Evolutionary conservation across 2,888 invertebrate genomes (phyloP).

Genomic region (Neelides folsomi): DNA sequence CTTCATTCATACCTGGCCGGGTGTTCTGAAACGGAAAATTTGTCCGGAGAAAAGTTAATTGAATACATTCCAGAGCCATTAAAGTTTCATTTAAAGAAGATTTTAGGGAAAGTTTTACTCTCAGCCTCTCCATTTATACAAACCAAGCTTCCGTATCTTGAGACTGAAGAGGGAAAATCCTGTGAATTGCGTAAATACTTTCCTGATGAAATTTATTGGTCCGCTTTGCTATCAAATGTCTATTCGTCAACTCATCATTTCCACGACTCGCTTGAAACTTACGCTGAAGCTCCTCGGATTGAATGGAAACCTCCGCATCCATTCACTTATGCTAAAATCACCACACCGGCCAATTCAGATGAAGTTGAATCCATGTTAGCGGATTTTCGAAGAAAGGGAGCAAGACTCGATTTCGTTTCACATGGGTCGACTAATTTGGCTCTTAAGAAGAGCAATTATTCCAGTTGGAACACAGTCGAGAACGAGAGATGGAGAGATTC

Average conservation of each 20-base stretch:
- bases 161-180: slow-evolving; percentile 65
- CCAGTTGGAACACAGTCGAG: slow-evolving; percentile 22
- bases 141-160: slow-evolving; percentile 72
- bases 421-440: not conserved
- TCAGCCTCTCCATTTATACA: slow-evolving; percentile 77
- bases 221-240: slow-evolving; percentile 35
- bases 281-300: slow-evolving; percentile 15
- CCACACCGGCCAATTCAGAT: slow-evolving; percentile 49
- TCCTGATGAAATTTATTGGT: slow-evolving; percentile 58
- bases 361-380: slow-evolving; percentile 61
- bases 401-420: slow-evolving; percentile 39
- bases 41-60: not conserved
- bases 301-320: slow-evolving; percentile 46
- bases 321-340: slow-evolving; percentile 59
- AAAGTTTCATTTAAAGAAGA: slow-evolving; percentile 8
- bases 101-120: slow-evolving; percentile 56
- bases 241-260: slow-evolving; percentile 5
- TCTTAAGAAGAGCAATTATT: not conserved
- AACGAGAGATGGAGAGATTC: slow-evolving; percentile 13
- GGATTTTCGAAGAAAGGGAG: slow-evolving; percentile 74
- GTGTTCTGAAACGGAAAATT: slow-evolving; percentile 35
- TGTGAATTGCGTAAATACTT: slow-evolving; percentile 60
- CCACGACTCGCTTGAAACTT: slow-evolving; percentile 11
- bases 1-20: slow-evolving; percentile 46
- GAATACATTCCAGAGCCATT: not conserved